phyloP scores from a whole-genome alignment of 1,140 invertebrate genomes.

The Ericerus pela region DNA sequence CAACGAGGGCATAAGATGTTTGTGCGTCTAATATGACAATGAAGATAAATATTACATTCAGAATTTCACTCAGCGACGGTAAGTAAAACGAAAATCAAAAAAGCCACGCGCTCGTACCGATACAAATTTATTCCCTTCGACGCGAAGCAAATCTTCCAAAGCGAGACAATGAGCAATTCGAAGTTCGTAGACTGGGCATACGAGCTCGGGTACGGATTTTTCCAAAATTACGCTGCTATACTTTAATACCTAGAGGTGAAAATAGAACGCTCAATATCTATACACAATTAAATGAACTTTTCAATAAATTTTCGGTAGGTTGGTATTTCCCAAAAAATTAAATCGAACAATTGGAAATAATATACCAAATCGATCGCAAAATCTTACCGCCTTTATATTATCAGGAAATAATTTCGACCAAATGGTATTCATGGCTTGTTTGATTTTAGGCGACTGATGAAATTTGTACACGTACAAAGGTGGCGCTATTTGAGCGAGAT shows the following conservation, averaged over 20 bases:
- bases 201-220: slow-evolving; percentile 66
- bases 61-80: background rate
- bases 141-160: slow-evolving; percentile 60
- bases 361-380: too few relatives aligned
- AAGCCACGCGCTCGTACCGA: slow-evolving; percentile 2
- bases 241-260: slow-evolving; percentile 27
- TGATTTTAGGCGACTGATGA: slow-evolving; percentile 79
- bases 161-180: slow-evolving; percentile 80
- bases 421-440: slow-evolving; percentile 78
- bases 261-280: too few relatives aligned
- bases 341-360: too few relatives aligned
- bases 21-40: slow-evolving; percentile 33
- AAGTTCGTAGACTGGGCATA: slow-evolving; percentile 68
- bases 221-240: slow-evolving; percentile 74
- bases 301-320: too few relatives aligned
- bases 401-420: slow-evolving; percentile 78
- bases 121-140: slow-evolving; percentile 20
- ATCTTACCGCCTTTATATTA: slow-evolving; percentile 69
- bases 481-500: slow-evolving; percentile 71
- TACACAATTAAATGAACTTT: too few relatives aligned
- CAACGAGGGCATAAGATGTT: slow-evolving; percentile 45
- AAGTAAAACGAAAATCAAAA: background rate
- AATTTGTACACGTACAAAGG: slow-evolving; percentile 77
- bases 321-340: too few relatives aligned
- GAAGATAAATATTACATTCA: background rate